Conservation (phyloP, 2,797 vertebrate species). For the Cyprinella venusta region DNA sequence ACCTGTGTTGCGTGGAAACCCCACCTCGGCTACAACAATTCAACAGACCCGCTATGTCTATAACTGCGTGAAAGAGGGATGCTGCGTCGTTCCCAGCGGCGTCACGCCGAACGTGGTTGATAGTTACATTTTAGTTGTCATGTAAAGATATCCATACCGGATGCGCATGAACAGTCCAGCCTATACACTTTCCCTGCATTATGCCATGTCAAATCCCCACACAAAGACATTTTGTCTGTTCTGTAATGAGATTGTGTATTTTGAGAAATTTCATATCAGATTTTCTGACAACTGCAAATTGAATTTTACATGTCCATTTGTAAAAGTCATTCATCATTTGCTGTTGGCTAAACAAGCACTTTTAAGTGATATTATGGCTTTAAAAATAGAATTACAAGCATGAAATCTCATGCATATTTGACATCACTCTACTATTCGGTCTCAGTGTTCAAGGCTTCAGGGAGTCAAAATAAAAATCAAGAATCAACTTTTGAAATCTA, state of each 20-base stretch:
- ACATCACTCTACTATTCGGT: constrained; percentile 21
- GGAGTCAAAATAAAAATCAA: neutral
- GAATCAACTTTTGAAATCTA: constrained; percentile 13
- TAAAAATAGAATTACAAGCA: constrained; percentile 44
- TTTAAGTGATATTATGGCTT: constrained; percentile 50
- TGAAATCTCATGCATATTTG: constrained; percentile 34
- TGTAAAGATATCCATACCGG: constrained; percentile 36
- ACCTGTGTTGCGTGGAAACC: constrained; percentile 51
- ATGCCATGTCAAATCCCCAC: constrained; percentile 25
- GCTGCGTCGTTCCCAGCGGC: neutral
- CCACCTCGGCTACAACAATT: constrained; percentile 13
- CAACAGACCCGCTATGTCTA: neutral
- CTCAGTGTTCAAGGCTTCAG: neutral
- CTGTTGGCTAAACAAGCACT: constrained; percentile 55
- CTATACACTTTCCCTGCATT: constrained; percentile 14
- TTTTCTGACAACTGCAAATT: constrained; percentile 54
- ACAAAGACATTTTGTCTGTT: constrained; percentile 43
- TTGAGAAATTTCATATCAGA: constrained; percentile 38
- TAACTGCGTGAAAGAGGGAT: neutral
- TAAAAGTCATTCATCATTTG: constrained; percentile 53
- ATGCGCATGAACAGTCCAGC: neutral
- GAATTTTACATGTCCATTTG: constrained; percentile 54
- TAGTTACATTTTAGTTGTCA: constrained; percentile 43
- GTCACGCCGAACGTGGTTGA: neutral
- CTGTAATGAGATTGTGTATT: constrained; percentile 57